Base-by-base conservation (phyloP, 2,888 invertebrate genomes). In the Apamea crenata region DNA sequence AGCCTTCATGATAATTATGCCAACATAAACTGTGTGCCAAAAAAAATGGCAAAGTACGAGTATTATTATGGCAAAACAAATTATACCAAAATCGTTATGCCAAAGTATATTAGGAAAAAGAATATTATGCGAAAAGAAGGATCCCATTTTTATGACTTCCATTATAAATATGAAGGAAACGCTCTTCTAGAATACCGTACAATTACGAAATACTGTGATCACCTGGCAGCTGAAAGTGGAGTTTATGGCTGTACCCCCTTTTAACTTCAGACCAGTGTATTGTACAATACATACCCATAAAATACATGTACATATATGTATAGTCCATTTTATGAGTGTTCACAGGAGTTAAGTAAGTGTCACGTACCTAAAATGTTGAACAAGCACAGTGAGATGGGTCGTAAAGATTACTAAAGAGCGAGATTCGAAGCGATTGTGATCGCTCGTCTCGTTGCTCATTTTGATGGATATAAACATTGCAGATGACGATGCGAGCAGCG, bases 401-500 rank as follows among this genome's bases (percentile, higher is more conserved):
- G 82, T 80, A 78, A 77, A 87, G 85, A 82, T 85, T 59, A 79
- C 67, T 77, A 29, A 89, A 68, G 65, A 68, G 29, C 61, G 63
- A 88, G 77, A 76, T 74, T 87, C 66, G n/a, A 89, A 87, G 63
- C 78, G 82, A 79, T 89, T 80, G 88, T 87, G 70, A 89, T 80
- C 78, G 68, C 53, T 65, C 67, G 61, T 72, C 88, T 87, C 74
- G 69, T 80, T 80, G 78, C 83, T 84, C 80, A 80, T 78, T 78
- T 59, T 69, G 68, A 83, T 84, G 74, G 78, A 66, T 78, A 77
- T 80, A 90, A 91, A 91, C 90, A 91, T 90, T 90, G 88, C 81
- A 90, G 88, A 92, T 90, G 90, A 91, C 89, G 91, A 92, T 93
- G 90, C 88, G 90, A 92, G 91, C 90, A 89, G 89, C 90, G 91